Evolutionary conservation across 2,888 invertebrate species (phyloP).

Genomic region (Pyrrhosoma nymphula): DNA sequence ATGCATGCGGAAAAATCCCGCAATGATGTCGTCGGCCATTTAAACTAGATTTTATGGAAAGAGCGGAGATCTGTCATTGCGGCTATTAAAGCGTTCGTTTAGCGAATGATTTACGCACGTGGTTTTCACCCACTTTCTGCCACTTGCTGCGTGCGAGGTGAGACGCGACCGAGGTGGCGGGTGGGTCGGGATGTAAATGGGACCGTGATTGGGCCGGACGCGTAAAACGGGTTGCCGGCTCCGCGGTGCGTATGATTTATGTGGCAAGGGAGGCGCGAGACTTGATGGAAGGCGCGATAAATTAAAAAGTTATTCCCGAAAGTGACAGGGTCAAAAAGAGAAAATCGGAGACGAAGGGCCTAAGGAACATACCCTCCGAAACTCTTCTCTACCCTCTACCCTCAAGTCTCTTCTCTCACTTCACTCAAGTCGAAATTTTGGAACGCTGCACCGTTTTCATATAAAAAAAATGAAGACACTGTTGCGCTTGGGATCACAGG

Average conservation of each 20-base stretch:
- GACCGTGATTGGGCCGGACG: neutral
- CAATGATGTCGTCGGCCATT: neutral
- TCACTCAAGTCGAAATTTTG: neutral
- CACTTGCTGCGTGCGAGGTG: neutral
- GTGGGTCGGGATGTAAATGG: neutral
- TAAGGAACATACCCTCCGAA: neutral
- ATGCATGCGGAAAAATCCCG: too few species aligned
- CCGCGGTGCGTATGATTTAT: neutral
- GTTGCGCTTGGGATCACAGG: too few species aligned
- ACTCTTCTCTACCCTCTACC: neutral
- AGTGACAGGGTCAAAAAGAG: conserved; percentile 25
- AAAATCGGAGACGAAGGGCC: neutral
- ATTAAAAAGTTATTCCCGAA: conserved; percentile 20
- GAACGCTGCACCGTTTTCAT: neutral
- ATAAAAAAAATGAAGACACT: neutral
- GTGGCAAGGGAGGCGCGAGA: neutral
- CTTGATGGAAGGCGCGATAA: conserved; percentile 31
- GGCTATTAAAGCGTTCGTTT: neutral
- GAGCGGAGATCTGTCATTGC: neutral
- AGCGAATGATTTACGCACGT: neutral
- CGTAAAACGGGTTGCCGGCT: conserved; percentile 4
- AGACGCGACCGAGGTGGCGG: neutral
- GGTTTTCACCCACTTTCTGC: conserved; percentile 9
- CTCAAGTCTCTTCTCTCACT: neutral
- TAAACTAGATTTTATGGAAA: neutral